Percentiles rank a stretch among this genome's conserved stretches.
Conservation (phyloP, 2,888 invertebrate genomes). For the Adelognathus sp. region DNA sequence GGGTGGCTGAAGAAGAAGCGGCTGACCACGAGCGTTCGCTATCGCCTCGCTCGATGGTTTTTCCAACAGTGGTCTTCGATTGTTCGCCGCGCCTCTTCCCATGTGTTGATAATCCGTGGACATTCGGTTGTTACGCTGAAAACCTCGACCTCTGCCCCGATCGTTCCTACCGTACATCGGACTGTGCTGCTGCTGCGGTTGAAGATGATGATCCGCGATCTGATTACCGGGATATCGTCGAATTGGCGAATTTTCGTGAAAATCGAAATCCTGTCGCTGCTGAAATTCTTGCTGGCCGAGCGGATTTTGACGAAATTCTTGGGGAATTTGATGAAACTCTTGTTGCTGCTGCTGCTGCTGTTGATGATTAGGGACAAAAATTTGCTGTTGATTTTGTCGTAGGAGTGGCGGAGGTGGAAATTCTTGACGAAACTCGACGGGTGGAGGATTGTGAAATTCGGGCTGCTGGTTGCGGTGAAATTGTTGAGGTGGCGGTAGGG, state of each 20-base stretch:
- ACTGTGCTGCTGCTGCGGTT: slow-evolving; percentile 64
- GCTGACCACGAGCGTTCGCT: slow-evolving; percentile 62
- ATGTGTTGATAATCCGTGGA: too few relatives aligned
- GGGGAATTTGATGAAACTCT: slow-evolving; percentile 59
- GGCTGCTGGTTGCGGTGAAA: slow-evolving; percentile 70
- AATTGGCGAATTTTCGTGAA: slow-evolving; percentile 68
- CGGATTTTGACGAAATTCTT: slow-evolving; percentile 54
- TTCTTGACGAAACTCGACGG: slow-evolving; percentile 68
- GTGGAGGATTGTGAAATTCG: slow-evolving; percentile 62
- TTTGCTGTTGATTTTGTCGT: slow-evolving; percentile 58
- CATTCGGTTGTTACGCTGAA: slow-evolving; percentile 67
- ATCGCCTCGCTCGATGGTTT: slow-evolving; percentile 50
- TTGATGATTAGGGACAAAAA: slow-evolving; percentile 54
- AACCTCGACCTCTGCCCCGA: slow-evolving; percentile 69
- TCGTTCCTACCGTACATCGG: slow-evolving; percentile 70
- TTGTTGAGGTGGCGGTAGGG: slow-evolving; percentile 71
- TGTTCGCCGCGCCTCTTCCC: too few relatives aligned
- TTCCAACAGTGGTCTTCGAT: slow-evolving; percentile 9
- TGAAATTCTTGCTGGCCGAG: slow-evolving; percentile 51
- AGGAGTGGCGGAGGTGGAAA: slow-evolving; percentile 64
- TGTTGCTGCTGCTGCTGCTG: slow-evolving; percentile 60
- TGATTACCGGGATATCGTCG: slow-evolving; percentile 64
- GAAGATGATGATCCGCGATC: slow-evolving; percentile 51
- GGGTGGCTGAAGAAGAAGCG: slow-evolving; percentile 67
- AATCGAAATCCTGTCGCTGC: slow-evolving; percentile 66